phyloP scores from a whole-genome alignment of 92 coral and sea anemone species.

The Palythoa caribaeorum region DNA sequence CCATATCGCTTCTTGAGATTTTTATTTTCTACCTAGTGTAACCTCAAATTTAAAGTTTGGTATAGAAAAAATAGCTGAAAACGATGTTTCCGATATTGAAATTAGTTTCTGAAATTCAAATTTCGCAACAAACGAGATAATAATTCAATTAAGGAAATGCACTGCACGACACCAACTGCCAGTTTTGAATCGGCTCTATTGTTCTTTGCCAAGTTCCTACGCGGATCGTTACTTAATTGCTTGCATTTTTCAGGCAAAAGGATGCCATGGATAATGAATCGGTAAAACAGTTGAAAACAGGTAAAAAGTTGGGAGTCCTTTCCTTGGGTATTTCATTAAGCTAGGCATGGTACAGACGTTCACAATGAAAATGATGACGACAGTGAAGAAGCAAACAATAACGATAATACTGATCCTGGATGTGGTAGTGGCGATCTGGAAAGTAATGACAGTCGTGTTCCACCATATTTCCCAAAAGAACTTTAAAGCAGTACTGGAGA shows the following conservation, averaged over 20 bases:
- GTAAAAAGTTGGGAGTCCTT: neutral
- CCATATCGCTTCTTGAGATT: conserved; percentile 6
- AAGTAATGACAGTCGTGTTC: neutral
- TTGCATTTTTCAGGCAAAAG: conserved; percentile 33
- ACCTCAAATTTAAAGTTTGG: conserved; percentile 1
- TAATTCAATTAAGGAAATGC: conserved; percentile 12
- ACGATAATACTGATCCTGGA: neutral
- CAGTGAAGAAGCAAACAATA: neutral
- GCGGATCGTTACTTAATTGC: conserved; percentile 22
- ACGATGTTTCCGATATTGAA: neutral
- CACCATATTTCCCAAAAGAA: too few species aligned
- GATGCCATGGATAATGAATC: neutral
- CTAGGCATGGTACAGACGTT: conserved; percentile 10
- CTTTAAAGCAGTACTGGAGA: too few species aligned
- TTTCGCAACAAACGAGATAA: conserved; percentile 23
- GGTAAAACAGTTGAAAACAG: neutral
- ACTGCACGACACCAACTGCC: conserved; percentile 25
- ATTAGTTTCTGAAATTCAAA: conserved; percentile 18
- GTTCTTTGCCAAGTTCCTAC: conserved; percentile 18
- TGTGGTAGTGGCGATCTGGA: neutral
- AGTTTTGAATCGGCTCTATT: conserved; percentile 31
- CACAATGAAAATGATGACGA: neutral
- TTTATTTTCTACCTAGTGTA: neutral
- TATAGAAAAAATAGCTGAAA: conserved; percentile 25
- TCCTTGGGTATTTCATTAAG: neutral